Evolutionary conservation across 2,113 vertebrate genomes (phyloP).

Genomic region (Lethenteron camtschaticum): DNA sequence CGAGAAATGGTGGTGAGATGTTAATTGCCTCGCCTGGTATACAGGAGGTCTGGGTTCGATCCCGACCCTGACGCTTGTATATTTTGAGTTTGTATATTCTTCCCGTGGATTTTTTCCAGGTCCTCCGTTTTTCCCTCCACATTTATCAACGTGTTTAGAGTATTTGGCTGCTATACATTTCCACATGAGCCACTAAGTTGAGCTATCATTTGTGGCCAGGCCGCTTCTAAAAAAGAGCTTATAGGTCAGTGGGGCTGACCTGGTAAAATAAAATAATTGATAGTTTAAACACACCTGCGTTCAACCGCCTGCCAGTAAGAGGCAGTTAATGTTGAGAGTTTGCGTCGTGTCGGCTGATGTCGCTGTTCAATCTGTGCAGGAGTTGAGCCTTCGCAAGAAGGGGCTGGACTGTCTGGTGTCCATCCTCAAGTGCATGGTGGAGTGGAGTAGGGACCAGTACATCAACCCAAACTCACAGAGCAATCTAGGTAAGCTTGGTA

Average conservation of each 20-base stretch:
- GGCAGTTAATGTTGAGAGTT: constrained; percentile 9
- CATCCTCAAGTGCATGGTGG: constrained; percentile 96
- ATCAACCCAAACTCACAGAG: constrained; percentile 98
- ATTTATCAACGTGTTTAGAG: too few relatives aligned
- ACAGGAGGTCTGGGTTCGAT: too few relatives aligned
- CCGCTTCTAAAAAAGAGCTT: not conserved
- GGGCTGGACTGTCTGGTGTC: constrained; percentile 91
- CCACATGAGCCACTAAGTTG: too few relatives aligned
- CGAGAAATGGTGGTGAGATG: too few relatives aligned
- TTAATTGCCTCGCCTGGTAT: too few relatives aligned
- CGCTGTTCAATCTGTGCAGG: constrained; percentile 23
- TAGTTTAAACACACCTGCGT: not conserved
- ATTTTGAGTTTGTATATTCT: too few relatives aligned
- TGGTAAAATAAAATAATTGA: not conserved
- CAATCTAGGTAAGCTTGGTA: constrained; percentile 59
- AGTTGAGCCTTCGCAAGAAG: constrained; percentile 86
- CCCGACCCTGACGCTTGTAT: too few relatives aligned
- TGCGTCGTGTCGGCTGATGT: constrained; percentile 5
- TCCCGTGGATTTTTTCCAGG: too few relatives aligned
- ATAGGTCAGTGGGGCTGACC: not conserved
- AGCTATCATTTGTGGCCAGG: too few relatives aligned
- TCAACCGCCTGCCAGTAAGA: not conserved
- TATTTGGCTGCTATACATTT: too few relatives aligned
- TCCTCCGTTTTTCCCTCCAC: too few relatives aligned
- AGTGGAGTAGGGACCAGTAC: constrained; percentile 98